Base-by-base conservation (phyloP, 1,140 invertebrate genomes). In the Drosophila pectinifera region DNA sequence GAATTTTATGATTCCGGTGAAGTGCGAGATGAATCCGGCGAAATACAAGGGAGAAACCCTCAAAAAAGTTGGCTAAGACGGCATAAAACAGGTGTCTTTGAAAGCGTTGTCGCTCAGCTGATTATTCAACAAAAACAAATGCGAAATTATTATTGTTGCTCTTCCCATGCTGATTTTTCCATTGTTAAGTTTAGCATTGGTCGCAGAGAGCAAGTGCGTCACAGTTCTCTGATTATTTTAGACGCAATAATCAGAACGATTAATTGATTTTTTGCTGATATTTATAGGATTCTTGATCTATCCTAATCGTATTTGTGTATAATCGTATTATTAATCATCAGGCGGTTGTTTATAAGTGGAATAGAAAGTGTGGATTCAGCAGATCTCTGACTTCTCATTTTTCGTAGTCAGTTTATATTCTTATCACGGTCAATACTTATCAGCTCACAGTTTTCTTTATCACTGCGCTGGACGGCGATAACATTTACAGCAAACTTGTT, bases 1-100 rank as follows among this genome's bases (percentile, higher is more conserved):
- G 70, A 88, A 83, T 58, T 56, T 62, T 46, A 48, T 31, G 58
- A 24, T 88, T 83, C 83, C 67, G 49, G 16, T 20, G 79, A 88
- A 88, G 48, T 63, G 53, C 5, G 39, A 69, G 62, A 88, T 89
- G 83, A 88, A 78, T 86, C 82, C 77, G 28, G 16, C 43, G 36
- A 26, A 53, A 41, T 6, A 8, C 28, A 18, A 45, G 16, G 16
- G 14, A 42, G 22, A 88, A 81, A 89, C 53, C 51, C 61, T 49
- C 34, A 48, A 18, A 8, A 6, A 57, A 34, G 22, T 26, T 36
- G n/a, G 3, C 43, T 6, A 41, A 34, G 11, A 18, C 36, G 4
- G 16, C 11, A 43, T 20, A 41, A 36, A 57, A 57, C 53, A 28
- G 72, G 73, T 75, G 73, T 64, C 48, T 46, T 6, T 20, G 4